These are phyloP conservation scores for Scolopax bukidnonensis DNA, from an alignment of 2,797 vertebrate genomes.

Conservation along the genomic window DNA sequence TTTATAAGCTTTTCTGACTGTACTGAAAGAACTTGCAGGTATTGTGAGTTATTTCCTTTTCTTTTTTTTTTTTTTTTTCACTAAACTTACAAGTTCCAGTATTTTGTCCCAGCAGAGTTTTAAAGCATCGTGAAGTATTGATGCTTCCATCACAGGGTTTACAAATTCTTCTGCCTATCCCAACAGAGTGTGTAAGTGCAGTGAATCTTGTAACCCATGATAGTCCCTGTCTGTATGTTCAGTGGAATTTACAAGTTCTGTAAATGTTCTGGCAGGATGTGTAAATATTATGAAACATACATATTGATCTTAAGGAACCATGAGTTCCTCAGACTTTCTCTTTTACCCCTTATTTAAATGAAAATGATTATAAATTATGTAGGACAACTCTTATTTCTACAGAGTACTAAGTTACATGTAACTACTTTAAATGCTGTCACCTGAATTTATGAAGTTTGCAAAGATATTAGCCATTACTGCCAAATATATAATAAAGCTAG, in stretches of 20 bases:
- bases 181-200: not conserved
- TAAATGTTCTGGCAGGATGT: not conserved
- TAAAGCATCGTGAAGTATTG: slow-evolving; percentile 41
- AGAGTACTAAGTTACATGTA: not conserved
- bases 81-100: not conserved
- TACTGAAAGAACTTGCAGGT: not conserved
- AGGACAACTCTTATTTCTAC: not conserved
- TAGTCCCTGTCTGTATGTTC: not conserved
- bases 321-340: not conserved
- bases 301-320: not conserved
- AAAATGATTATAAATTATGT: not conserved
- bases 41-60: not conserved
- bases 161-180: not conserved
- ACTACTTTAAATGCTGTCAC: not conserved
- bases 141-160: slow-evolving; percentile 7
- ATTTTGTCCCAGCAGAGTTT: not conserved
- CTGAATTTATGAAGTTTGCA: not conserved
- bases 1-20: not conserved
- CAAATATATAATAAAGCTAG: not conserved
- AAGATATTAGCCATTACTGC: not conserved
- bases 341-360: not conserved
- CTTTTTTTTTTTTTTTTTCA: not conserved
- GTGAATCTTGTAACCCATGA: slow-evolving; percentile 8
- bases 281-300: not conserved
- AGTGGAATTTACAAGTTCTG: not conserved